These are phyloP conservation scores for Selene dorsalis DNA, from an alignment of 2,797 vertebrate genomes.

Conservation along the genomic window DNA sequence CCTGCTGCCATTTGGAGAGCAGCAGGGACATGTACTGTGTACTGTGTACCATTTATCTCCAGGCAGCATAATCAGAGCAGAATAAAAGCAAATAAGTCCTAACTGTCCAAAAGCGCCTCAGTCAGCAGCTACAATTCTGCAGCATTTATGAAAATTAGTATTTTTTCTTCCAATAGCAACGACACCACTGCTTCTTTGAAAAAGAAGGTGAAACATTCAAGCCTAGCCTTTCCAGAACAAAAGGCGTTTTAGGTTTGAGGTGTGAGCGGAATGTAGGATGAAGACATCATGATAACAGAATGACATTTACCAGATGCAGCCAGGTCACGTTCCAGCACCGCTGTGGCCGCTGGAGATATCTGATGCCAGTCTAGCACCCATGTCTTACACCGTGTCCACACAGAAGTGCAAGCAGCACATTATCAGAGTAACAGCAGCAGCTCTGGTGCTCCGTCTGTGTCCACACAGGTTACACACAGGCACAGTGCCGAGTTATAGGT, in stretches of 20 bases:
- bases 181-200: not conserved
- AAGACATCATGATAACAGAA: not conserved
- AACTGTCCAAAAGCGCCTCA: conserved; percentile 40
- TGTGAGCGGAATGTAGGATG: not conserved
- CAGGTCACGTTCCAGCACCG: not conserved
- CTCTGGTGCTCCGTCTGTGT: not conserved
- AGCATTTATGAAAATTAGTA: conserved; percentile 27
- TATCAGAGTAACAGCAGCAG: not conserved
- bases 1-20: conserved; percentile 34
- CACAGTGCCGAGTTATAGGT: not conserved
- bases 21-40: conserved; percentile 14
- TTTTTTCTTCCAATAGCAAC: not conserved
- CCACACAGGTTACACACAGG: not conserved
- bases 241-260: not conserved
- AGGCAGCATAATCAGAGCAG: conserved; percentile 37
- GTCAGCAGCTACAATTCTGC: conserved; percentile 29
- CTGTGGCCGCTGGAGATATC: not conserved
- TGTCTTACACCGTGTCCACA: not conserved
- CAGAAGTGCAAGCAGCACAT: not conserved
- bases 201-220: not conserved
- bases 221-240: not conserved
- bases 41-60: conserved; percentile 41
- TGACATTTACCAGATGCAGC: not conserved
- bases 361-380: not conserved
- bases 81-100: conserved; percentile 32